Base-by-base conservation (phyloP, 2,113 vertebrate genomes). In the Motacilla tschutschensis region DNA sequence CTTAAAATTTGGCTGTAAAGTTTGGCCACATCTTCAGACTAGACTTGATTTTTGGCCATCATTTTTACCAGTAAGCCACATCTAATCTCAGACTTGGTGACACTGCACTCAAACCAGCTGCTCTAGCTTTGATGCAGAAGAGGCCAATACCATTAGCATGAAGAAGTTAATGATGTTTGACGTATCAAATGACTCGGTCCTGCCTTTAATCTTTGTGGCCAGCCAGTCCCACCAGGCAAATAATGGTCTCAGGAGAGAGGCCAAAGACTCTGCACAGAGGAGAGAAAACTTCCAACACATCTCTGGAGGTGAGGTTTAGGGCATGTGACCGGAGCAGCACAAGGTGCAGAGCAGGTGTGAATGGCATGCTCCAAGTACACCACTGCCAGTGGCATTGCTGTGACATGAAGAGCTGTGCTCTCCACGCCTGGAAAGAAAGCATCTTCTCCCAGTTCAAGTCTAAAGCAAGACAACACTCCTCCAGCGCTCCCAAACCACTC, bases 351-450 rank as follows among this genome's bases (percentile, higher is more conserved):
- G 36, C 29, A 25, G 44, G 17, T 4, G 3, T 1, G 0, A 12
- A 7, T 1, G 4, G 74, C 26, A 38, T 1, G 0, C 25, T 69
- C 54, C n/a, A 29, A 4, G 20, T 3, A 14, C 50, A 13, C 40
- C 62, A 2, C n/a, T n/a, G 21, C 28, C 5, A 4, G 35, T 8
- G 31, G 36, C 31, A 10, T 5, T 55, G 22, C 2, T 4, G 4
- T 7, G 33, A 20, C 3, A 3, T 0, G 5, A 66, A 36, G 28
- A 59, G 31, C 55, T n/a, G 4, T 0, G 1, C 22, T 36, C n/a
- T 21, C 3, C 1, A 0, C 5, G 0, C 0, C 0, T 1, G 24
- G 46, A n/a, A 64, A 71, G 28, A 22, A 31, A 6, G 9, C 18
- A 43, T 48, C 35, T 25, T 54, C 36, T 60, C 46, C 50, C 31